phyloP scores from a whole-genome alignment of 2,113 vertebrate genomes.

The Piprites chloris region DNA sequence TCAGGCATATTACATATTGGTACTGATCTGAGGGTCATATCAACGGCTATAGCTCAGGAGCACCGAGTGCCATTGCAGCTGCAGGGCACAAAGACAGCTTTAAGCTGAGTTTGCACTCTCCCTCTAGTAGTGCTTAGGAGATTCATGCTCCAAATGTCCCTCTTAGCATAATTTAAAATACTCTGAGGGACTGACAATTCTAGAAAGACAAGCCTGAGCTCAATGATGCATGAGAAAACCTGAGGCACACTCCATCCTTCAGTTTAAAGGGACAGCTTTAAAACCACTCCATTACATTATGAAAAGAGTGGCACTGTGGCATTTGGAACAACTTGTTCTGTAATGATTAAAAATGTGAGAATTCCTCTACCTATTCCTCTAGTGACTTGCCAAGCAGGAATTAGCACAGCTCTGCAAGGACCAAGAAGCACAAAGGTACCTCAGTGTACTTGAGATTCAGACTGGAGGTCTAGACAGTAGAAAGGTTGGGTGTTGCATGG shows the following conservation, averaged over 20 bases:
- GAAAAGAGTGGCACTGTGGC: neutral
- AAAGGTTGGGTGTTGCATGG: neutral
- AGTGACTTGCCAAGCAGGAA: neutral
- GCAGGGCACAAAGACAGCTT: neutral
- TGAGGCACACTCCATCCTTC: neutral
- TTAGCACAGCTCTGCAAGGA: neutral
- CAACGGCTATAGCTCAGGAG: neutral
- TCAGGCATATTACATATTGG: neutral
- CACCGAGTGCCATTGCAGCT: neutral
- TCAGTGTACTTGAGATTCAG: neutral
- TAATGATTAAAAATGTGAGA: neutral
- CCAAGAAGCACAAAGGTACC: neutral
- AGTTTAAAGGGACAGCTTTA: neutral
- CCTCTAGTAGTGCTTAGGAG: neutral
- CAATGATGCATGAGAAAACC: neutral
- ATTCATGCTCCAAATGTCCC: fast-evolving
- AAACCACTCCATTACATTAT: neutral
- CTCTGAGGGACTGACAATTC: neutral
- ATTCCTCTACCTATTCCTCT: neutral
- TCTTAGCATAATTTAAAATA: neutral
- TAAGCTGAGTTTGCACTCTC: neutral
- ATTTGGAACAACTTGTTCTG: neutral
- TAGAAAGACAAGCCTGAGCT: neutral
- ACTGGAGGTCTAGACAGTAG: neutral
- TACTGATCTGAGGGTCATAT: neutral